Percentiles rank a stretch among this genome's conserved stretches.
Conservation (phyloP, 30 jellyfish, hydroid and myxozoan species). For the Hydractinia symbiolongicarpus region DNA sequence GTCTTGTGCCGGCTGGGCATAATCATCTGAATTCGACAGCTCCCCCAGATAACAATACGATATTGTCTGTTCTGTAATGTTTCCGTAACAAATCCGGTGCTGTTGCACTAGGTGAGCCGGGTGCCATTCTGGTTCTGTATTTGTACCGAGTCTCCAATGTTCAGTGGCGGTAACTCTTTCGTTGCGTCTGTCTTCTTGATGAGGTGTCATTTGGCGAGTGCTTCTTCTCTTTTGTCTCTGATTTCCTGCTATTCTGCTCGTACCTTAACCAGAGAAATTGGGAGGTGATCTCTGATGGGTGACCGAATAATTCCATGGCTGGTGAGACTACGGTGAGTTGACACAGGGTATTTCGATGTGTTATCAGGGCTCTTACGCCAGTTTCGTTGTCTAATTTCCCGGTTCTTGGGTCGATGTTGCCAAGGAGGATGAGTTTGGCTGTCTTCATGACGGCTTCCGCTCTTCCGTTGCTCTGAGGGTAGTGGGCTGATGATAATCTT, state of each 20-base stretch:
- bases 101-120: neutral
- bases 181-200: neutral
- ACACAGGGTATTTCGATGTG: slow-evolving; percentile 14
- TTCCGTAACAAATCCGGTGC: neutral
- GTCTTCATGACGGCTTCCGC: slow-evolving; percentile 5
- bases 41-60: neutral
- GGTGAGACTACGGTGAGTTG: slow-evolving; percentile 8
- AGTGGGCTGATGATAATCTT: neutral
- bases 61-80: neutral
- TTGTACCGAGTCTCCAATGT: neutral
- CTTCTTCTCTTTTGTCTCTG: slow-evolving; percentile 15
- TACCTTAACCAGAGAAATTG: neutral
- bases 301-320: slow-evolving; percentile 14
- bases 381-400: neutral
- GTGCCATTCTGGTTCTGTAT: neutral
- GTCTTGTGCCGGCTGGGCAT: too few relatives aligned
- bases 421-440: neutral
- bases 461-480: neutral
- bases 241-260: slow-evolving; percentile 21
- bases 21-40: too few relatives aligned
- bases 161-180: neutral
- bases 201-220: neutral
- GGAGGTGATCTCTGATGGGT: slow-evolving; percentile 29
- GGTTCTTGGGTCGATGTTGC: neutral
- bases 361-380: slow-evolving; percentile 7